Evolutionary conservation across 2,888 invertebrate genomes (phyloP), one percentile per base, ranked within the genome.

Genomic region (Ormyrus pomaceus): DNA sequence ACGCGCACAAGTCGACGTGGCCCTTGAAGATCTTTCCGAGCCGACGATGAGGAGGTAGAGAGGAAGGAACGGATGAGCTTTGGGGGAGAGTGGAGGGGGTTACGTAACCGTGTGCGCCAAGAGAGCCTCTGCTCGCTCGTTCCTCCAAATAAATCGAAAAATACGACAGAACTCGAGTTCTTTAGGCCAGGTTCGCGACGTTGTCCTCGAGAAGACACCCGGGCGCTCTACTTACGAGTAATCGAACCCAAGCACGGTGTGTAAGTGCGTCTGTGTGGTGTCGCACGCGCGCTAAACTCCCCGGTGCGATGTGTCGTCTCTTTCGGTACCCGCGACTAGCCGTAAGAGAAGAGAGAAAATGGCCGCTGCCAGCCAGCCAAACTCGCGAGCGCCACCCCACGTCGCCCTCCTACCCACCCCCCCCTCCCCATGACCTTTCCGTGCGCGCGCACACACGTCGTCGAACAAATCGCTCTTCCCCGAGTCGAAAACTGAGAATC

Each of bases 301-400:
- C 80, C 80, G 74, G 77, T 34, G 34, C 81, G 58, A 76, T 77
- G 80, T 72, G 48, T 79, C 64, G 84, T 84, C 65, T 73, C 79
- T 79, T 69, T 83, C 83, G 81, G 83, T 83, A 84, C 83, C 82
- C 84, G 82, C 82, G 83, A 79, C 75, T 62, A 53, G 75, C 80
- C 80, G 71, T 74, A 66, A 77, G 71, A 81, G 75, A 82, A 82
- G 79, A 82, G 80, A 81, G 79, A 81, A 81, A 83, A 81, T 81
- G 83, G 81, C 83, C 74, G 83, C 75, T 65, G 13, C n/a, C 50
- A 65, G 70, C 34, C n/a, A 50, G 58, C 73, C 55, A 64, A 19
- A 48, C 56, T 71, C 62, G 56, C 55, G 11, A 72, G 82, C 82
- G 82, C 80, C 77, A 82, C 75, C 75, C 53, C 19, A 13, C 58